Conservation (phyloP, 2,113 vertebrate genomes). For the Eretmochelys imbricata region DNA sequence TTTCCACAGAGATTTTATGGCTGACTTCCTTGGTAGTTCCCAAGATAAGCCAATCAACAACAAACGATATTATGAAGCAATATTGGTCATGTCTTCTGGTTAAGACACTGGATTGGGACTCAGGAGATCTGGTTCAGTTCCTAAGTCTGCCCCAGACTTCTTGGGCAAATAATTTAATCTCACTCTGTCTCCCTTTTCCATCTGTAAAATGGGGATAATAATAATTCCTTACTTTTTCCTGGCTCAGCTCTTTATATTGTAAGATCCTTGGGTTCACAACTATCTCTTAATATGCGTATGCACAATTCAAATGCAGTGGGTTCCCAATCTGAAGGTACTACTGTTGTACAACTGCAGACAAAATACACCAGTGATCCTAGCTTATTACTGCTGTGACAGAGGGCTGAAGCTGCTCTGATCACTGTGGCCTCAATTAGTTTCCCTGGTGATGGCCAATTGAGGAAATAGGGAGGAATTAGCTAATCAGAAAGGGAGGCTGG, state of each 20-base stretch:
- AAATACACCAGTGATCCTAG: neutral
- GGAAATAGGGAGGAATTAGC: too few relatives aligned
- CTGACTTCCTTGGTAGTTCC: neutral
- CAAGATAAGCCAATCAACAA: neutral
- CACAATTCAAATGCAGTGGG: neutral
- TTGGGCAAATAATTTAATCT: neutral
- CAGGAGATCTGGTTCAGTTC: slow-evolving; percentile 14
- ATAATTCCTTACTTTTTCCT: neutral
- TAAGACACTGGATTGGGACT: neutral
- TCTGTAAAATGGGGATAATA: neutral
- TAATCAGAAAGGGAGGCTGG: neutral
- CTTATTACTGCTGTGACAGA: slow-evolving; percentile 18
- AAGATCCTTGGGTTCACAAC: neutral
- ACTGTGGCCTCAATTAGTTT: too few relatives aligned
- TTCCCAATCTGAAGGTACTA: neutral
- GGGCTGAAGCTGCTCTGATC: too few relatives aligned
- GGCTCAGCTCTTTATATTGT: neutral
- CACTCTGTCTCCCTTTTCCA: neutral
- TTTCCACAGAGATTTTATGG: neutral
- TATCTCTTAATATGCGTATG: rapidly evolving
- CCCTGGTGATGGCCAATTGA: too few relatives aligned
- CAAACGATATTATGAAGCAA: slow-evolving; percentile 6
- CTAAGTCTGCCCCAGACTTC: neutral
- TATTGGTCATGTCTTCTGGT: too few relatives aligned
- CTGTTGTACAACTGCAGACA: slow-evolving; percentile 35